Conservation (phyloP, 2,113 vertebrate genomes). For the Anhinga anhinga region DNA sequence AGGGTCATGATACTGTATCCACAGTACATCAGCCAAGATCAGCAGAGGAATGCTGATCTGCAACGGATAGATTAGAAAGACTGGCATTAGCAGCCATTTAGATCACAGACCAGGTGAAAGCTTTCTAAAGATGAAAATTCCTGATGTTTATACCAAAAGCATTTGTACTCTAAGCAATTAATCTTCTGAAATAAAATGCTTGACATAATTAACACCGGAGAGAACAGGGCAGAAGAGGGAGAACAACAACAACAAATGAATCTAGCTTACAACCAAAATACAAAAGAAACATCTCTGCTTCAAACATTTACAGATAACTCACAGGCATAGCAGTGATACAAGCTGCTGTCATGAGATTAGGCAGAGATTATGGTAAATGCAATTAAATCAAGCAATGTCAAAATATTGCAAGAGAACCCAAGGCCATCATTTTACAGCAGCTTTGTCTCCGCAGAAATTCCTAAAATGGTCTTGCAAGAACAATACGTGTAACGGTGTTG, state of each 20-base stretch:
- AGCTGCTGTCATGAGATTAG: background rate
- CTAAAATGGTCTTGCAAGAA: background rate
- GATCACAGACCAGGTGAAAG: background rate
- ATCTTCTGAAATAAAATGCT: background rate
- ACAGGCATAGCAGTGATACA: background rate
- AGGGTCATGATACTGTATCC: background rate
- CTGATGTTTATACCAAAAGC: background rate
- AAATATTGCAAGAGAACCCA: background rate
- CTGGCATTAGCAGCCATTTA: background rate
- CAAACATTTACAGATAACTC: background rate
- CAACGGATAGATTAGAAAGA: background rate
- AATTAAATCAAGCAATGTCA: slow-evolving; percentile 33
- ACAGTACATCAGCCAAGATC: background rate
- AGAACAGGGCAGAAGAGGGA: background rate
- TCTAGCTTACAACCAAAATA: background rate
- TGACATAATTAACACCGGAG: background rate
- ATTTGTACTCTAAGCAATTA: background rate
- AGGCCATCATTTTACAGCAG: background rate
- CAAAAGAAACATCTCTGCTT: slow-evolving; percentile 8
- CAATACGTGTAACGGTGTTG: background rate
- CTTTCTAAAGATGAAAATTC: background rate
- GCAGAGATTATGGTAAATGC: background rate
- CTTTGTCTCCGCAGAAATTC: background rate
- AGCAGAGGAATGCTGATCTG: background rate
- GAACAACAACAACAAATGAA: background rate